Conservation (phyloP, 2,113 vertebrate species). For the Geococcyx californianus region DNA sequence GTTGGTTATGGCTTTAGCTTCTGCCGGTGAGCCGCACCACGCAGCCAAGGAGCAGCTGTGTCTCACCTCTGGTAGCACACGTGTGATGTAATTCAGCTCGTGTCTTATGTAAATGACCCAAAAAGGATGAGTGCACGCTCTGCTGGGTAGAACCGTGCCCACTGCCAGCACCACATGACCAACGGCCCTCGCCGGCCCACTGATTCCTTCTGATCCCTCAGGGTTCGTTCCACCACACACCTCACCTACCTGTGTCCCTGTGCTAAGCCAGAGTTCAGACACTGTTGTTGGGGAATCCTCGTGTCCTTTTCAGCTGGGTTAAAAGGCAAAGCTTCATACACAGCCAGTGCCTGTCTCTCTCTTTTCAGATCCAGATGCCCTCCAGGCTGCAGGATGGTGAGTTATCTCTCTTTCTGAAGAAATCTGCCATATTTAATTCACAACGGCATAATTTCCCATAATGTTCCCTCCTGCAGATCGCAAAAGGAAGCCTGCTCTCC, state of each 20-base stretch:
- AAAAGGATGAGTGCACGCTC: rapidly evolving
- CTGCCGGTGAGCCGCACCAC: neutral
- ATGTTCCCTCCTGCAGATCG: neutral
- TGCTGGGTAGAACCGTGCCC: neutral
- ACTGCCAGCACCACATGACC: rapidly evolving
- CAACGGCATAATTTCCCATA: neutral
- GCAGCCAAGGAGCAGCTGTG: neutral
- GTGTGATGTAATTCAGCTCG: neutral
- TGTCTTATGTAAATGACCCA: neutral
- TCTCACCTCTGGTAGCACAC: neutral
- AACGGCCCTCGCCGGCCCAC: neutral
- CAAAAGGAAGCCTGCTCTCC: neutral
- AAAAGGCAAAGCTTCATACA: neutral
- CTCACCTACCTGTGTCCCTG: neutral
- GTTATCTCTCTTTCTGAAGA: neutral
- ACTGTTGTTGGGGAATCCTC: neutral
- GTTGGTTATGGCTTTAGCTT: neutral
- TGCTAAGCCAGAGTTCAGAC: neutral
- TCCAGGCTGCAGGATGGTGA: neutral
- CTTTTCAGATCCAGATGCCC: neutral
- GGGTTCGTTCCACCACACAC: neutral
- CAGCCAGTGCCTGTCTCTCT: neutral
- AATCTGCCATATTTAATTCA: neutral
- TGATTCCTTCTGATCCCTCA: neutral
- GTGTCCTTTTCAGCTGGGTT: neutral